Base-by-base conservation (phyloP, 2,888 invertebrate species). In the Crepidodera aurea region DNA sequence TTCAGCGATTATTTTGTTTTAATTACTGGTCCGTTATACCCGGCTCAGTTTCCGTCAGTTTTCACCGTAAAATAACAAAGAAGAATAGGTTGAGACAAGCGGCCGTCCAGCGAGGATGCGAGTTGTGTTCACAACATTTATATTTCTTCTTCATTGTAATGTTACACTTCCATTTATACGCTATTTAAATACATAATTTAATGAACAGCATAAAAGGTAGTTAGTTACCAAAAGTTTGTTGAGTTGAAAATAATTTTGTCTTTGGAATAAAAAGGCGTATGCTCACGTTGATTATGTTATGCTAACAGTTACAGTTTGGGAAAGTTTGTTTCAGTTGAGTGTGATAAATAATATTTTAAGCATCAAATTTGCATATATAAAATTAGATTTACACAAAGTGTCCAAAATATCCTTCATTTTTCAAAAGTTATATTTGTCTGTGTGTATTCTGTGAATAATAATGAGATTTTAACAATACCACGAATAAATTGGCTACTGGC, bases 1-100 rank as follows among this genome's bases (percentile, higher is more conserved):
- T 51, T 51, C 51, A 22, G 51, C 19, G 37, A 51, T n/a, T 51
- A 51, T 51, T 51, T 51, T 37, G 34, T 51, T 51, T 51, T 51
- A 22, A 51, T 51, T 51, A 37, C 34, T 34, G 37, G 34, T 37
- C 18, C 19, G 15, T 18, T 34, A 37, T 51, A 37, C 13, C 32
- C 8, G 19, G 15, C n/a, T 12, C 6, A 37, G 51, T 51, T 51
- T 37, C 51, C 51, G 51, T 51, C 16, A 37, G 34, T 51, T 51
- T 51, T 51, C 34, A 7, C 10, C 51, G 32, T 51, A 34, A 51
- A 51, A 51, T 22, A 51, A 51, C 51, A 51, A 51, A 51, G 51
- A 51, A 19, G 34, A 50, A 50, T 34, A 19, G 8, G 50, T 10
- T 18, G 50, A 51, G 37, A 51, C 51, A 34, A 10, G 15, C 19